Conservation (phyloP, 1,140 invertebrate genomes). For the Aethina tumida region DNA sequence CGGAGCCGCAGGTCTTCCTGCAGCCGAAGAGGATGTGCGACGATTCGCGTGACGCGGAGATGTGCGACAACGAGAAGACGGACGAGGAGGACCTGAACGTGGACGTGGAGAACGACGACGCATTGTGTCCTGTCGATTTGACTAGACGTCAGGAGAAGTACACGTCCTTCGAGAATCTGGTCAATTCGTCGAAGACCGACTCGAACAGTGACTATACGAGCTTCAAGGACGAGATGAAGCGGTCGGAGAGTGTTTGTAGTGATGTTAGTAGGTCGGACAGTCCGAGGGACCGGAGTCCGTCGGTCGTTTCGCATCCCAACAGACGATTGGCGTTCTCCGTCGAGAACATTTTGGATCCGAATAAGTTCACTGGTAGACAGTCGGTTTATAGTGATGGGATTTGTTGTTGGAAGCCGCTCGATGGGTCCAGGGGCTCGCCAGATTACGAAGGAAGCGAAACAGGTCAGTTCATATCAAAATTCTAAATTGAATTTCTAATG, state of each 20-base stretch:
- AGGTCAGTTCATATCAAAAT: constrained; percentile 32
- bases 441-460: constrained; percentile 44
- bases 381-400: constrained; percentile 37
- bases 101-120: constrained; percentile 37
- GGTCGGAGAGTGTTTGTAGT: constrained; percentile 38
- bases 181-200: constrained; percentile 19
- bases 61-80: constrained; percentile 30
- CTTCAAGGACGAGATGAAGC: constrained; percentile 26
- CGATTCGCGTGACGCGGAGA: constrained; percentile 31
- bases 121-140: constrained; percentile 36
- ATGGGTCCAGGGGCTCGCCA: constrained; percentile 33
- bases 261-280: constrained; percentile 35
- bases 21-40: constrained; percentile 27
- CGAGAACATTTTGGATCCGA: constrained; percentile 84
- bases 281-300: constrained; percentile 34
- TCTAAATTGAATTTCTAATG: too few relatives aligned
- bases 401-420: constrained; percentile 52
- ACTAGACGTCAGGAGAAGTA: constrained; percentile 33
- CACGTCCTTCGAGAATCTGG: constrained; percentile 24
- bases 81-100: constrained; percentile 36
- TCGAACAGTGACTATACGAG: constrained; percentile 25
- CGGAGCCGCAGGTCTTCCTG: constrained; percentile 16
- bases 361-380: constrained; percentile 71
- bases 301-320: constrained; percentile 32
- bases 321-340: constrained; percentile 72